Evolutionary conservation across 2,888 invertebrate species (phyloP).

Genomic region (Diarsia brunnea): DNA sequence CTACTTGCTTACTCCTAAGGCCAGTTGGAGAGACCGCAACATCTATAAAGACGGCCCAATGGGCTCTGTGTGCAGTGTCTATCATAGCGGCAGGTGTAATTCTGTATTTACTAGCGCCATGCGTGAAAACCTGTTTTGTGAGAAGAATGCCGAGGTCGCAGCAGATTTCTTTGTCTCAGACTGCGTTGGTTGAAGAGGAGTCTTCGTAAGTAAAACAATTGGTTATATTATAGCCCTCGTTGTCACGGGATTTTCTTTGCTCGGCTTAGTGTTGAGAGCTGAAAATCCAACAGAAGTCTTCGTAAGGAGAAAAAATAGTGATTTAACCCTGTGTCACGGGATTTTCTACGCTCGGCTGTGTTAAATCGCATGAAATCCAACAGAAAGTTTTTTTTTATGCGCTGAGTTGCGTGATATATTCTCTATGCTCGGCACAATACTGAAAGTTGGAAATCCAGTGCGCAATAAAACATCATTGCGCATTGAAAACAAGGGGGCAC

Average conservation of each 20-base stretch:
- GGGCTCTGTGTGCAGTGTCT: conserved; percentile 82
- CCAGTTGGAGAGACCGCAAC: conserved; percentile 74
- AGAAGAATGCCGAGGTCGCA: conserved; percentile 75
- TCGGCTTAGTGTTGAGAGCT: neutral
- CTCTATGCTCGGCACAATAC: neutral
- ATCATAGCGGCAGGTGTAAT: conserved; percentile 81
- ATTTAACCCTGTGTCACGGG: neutral
- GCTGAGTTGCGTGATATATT: neutral
- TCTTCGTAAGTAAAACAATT: conserved; percentile 58
- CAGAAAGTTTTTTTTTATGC: neutral
- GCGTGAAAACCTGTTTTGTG: conserved; percentile 77
- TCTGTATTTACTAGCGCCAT: conserved; percentile 82
- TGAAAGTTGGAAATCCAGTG: conserved; percentile 1
- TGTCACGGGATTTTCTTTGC: neutral
- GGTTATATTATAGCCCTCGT: neutral
- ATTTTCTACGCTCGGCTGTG: neutral
- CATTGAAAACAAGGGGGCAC: neutral
- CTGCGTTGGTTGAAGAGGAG: conserved; percentile 82
- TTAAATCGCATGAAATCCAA: neutral
- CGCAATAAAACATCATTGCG: neutral
- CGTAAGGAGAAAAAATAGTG: conserved; percentile 49
- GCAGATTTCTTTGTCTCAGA: conserved; percentile 83
- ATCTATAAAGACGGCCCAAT: conserved; percentile 84
- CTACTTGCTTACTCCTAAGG: conserved; percentile 73
- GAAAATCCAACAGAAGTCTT: conserved; percentile 31